These are phyloP conservation scores for Heterochromis multidens DNA, from an alignment of 2,113 vertebrate genomes.

Conservation along the genomic window DNA sequence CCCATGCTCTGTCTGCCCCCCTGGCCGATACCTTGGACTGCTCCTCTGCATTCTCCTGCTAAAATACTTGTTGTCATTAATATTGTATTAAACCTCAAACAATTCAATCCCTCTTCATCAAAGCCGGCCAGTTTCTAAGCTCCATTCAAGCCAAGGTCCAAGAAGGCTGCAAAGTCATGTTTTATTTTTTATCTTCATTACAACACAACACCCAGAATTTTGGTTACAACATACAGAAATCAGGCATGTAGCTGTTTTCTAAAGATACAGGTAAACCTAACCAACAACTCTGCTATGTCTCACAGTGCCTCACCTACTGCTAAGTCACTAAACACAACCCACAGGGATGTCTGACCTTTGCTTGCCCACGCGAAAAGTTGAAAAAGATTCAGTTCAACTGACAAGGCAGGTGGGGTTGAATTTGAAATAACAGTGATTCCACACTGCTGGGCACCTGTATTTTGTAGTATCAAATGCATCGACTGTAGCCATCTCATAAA, in stretches of 20 bases:
- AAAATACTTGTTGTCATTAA: background rate
- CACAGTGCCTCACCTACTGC: background rate
- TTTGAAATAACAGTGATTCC: background rate
- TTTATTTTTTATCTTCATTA: background rate
- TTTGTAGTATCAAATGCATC: background rate
- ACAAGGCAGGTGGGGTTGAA: background rate
- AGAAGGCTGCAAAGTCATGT: background rate
- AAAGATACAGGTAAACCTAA: background rate
- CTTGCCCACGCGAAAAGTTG: background rate
- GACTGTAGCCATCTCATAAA: background rate
- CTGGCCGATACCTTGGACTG: background rate
- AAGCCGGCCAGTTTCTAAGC: background rate
- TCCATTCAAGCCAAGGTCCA: background rate
- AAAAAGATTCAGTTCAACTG: background rate
- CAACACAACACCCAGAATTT: background rate
- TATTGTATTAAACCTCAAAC: too few species aligned
- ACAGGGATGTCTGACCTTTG: background rate
- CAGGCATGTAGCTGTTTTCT: background rate
- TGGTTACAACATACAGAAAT: accelerated
- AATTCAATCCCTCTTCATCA: background rate
- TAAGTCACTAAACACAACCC: background rate
- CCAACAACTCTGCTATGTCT: background rate
- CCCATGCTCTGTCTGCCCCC: background rate
- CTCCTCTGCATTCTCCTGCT: background rate
- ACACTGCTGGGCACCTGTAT: background rate